A percentile compares a stretch with the other conserved stretches of the same genome.
phyloP scores from a whole-genome alignment of 2,113 vertebrate genomes.

The Paedocypris sp. region DNA sequence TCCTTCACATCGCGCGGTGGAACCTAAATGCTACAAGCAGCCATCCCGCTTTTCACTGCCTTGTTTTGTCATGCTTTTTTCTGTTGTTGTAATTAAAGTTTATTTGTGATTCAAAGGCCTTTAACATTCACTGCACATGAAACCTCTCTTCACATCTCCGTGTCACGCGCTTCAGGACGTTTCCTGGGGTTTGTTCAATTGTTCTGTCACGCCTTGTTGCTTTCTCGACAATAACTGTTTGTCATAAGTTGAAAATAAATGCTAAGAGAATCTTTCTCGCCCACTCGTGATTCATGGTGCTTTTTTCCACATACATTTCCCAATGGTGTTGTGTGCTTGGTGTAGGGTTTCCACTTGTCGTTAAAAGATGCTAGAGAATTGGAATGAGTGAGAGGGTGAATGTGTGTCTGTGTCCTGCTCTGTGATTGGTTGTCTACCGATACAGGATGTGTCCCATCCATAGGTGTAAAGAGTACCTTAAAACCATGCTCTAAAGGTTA shows the following conservation, averaged over 20 bases:
- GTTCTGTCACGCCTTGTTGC: neutral
- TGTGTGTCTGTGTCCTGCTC: too few species aligned
- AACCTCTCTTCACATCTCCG: neutral
- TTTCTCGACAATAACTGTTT: conserved; percentile 6
- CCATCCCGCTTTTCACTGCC: neutral
- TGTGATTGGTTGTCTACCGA: too few species aligned
- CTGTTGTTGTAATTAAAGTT: conserved; percentile 6
- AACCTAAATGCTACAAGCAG: neutral
- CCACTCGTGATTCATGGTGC: neutral
- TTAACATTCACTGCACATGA: neutral
- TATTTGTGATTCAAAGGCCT: neutral
- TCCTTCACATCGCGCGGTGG: neutral
- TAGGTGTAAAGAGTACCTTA: too few species aligned
- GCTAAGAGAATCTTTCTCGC: neutral
- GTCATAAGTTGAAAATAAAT: conserved; percentile 27
- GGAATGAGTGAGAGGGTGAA: too few species aligned
- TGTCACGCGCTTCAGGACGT: conserved; percentile 5
- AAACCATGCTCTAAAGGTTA: too few species aligned
- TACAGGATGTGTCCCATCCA: too few species aligned
- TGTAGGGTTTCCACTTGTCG: too few species aligned
- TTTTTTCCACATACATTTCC: neutral
- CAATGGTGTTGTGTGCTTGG: neutral
- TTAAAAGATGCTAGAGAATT: too few species aligned
- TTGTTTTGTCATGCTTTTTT: conserved; percentile 4
- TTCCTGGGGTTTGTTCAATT: neutral